These are phyloP conservation scores for Archilochus colubris DNA, from an alignment of 2,113 vertebrate species.

Conservation along the genomic window DNA sequence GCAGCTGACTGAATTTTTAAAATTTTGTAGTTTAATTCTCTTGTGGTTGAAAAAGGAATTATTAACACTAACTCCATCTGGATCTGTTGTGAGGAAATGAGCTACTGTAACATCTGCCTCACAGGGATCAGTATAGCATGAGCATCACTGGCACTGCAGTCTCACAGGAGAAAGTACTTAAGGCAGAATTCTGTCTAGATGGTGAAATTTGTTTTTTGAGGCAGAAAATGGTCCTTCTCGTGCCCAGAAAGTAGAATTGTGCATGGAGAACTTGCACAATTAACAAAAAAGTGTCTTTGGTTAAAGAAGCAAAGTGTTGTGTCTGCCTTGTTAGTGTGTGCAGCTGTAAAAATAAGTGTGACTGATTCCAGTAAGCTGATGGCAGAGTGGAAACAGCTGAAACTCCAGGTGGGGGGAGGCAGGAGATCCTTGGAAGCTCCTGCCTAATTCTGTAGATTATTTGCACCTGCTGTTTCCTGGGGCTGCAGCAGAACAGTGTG, in stretches of 20 bases:
- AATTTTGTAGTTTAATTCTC: background rate
- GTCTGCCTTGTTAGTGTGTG: background rate
- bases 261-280: background rate
- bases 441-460: accelerated
- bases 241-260: background rate
- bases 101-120: background rate
- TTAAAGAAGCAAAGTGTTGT: background rate
- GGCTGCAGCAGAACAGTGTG: background rate
- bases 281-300: background rate
- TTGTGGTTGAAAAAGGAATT: background rate
- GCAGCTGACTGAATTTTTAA: background rate
- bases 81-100: background rate
- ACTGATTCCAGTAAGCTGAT: background rate
- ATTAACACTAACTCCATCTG: background rate
- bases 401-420: background rate
- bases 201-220: background rate
- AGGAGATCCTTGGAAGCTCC: background rate
- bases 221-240: background rate
- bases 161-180: background rate
- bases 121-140: background rate
- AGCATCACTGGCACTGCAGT: background rate
- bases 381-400: background rate
- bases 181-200: background rate
- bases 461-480: accelerated
- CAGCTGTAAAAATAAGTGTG: background rate